Evolutionary conservation across 2,888 invertebrate genomes (phyloP).

Genomic region (Macrophya alboannulata): DNA sequence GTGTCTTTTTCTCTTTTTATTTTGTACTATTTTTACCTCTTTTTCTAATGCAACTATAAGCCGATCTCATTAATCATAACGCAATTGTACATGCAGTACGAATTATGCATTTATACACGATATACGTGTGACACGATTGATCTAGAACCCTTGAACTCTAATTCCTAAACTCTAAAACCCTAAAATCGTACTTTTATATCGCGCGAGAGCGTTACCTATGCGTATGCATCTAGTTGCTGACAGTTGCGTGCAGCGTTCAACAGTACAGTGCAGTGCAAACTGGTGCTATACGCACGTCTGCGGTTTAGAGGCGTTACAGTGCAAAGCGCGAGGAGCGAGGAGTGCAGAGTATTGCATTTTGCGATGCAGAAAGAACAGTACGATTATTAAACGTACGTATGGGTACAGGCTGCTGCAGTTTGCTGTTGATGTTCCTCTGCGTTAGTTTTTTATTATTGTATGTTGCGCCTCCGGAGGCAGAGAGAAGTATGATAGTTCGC

Average conservation of each 20-base stretch:
- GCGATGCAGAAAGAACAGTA: not conserved
- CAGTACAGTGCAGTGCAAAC: not conserved
- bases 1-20: not conserved
- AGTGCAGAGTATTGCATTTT: no score
- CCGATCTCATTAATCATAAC: no score
- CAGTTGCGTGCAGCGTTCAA: not conserved
- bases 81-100: no score
- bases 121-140: no score
- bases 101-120: no score
- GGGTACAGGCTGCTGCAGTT: not conserved
- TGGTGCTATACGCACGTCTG: not conserved
- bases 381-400: conserved; percentile 33
- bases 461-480: not conserved
- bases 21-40: not conserved
- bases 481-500: not conserved
- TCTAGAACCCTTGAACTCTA: no score
- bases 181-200: no score
- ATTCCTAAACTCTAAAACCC: no score
- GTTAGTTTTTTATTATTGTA: not conserved
- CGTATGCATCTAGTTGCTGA: not conserved
- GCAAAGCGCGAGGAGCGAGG: not conserved
- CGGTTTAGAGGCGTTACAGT: not conserved
- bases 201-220: not conserved
- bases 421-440: not conserved
- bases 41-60: not conserved